Percentiles rank a stretch among this genome's conserved stretches.
phyloP scores from a whole-genome alignment of 2,888 invertebrate genomes.

The Xestia c-nigrum region DNA sequence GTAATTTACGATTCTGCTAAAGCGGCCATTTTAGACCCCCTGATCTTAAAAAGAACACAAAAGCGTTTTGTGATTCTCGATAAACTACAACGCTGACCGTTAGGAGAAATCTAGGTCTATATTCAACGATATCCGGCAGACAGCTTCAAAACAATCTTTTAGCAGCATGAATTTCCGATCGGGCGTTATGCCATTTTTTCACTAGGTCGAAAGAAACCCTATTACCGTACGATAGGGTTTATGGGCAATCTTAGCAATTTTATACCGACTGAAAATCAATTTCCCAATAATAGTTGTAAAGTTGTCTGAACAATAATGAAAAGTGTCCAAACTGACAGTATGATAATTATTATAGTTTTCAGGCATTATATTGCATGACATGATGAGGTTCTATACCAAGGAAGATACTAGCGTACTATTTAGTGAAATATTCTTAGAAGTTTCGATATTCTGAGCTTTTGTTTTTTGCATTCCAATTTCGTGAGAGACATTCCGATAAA shows the following conservation, averaged over 20 bases:
- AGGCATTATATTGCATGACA: not conserved
- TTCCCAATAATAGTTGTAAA: not conserved
- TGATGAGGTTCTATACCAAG: not conserved
- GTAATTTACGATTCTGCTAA: too few relatives aligned
- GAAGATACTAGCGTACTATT: not conserved
- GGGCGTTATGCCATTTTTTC: not conserved
- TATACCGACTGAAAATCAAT: not conserved
- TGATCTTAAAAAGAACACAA: not conserved
- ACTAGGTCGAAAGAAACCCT: not conserved
- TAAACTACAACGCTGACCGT: not conserved
- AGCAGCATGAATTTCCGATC: constrained; percentile 34
- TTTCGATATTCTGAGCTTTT: not conserved
- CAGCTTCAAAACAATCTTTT: constrained; percentile 7
- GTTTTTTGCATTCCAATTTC: not conserved
- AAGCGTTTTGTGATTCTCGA: not conserved
- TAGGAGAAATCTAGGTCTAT: not conserved
- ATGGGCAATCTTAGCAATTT: not conserved
- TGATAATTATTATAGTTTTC: not conserved
- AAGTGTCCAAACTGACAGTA: not conserved
- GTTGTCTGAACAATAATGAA: not conserved
- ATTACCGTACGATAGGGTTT: not conserved
- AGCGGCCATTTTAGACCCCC: too few relatives aligned
- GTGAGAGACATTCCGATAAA: not conserved
- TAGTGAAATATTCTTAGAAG: not conserved
- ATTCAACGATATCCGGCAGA: constrained; percentile 12